phyloP scores from a whole-genome alignment of 1,140 invertebrate genomes.

The Palaemon carinicauda region DNA sequence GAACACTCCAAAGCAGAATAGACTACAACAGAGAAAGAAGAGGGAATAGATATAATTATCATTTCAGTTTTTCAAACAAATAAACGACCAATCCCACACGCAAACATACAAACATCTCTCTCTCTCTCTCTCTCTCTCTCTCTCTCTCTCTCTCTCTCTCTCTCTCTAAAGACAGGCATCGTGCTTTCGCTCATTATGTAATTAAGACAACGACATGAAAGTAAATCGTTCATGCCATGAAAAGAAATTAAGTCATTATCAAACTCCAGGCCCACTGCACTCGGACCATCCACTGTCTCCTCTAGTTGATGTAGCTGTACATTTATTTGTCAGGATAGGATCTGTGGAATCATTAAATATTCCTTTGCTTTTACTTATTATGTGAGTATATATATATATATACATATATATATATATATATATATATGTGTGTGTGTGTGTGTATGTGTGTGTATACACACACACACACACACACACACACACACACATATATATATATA shows the following conservation, averaged over 20 bases:
- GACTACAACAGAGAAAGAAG: too few species aligned
- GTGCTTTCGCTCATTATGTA: neutral
- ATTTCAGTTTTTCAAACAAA: too few species aligned
- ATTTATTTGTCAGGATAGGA: neutral
- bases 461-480: neutral
- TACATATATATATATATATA: neutral
- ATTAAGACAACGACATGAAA: constrained; percentile 1
- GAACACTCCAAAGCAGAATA: neutral
- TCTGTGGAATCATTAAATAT: neutral
- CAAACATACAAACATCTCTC: neutral
- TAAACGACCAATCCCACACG: too few species aligned
- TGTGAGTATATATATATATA: neutral
- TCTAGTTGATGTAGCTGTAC: neutral
- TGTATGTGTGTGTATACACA: too few species aligned
- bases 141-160: neutral
- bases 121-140: neutral
- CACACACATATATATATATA: neutral
- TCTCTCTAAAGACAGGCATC: neutral
- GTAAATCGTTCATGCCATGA: neutral
- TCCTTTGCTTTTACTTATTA: neutral
- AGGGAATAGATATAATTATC: too few species aligned
- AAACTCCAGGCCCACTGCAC: neutral
- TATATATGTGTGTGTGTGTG: too few species aligned
- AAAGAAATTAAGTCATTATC: neutral
- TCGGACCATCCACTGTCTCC: neutral